Percentiles rank a stretch among this genome's conserved stretches.
These are phyloP conservation scores for Dusona sp. DNA, from an alignment of 2,888 invertebrate species.

Conservation along the genomic window DNA sequence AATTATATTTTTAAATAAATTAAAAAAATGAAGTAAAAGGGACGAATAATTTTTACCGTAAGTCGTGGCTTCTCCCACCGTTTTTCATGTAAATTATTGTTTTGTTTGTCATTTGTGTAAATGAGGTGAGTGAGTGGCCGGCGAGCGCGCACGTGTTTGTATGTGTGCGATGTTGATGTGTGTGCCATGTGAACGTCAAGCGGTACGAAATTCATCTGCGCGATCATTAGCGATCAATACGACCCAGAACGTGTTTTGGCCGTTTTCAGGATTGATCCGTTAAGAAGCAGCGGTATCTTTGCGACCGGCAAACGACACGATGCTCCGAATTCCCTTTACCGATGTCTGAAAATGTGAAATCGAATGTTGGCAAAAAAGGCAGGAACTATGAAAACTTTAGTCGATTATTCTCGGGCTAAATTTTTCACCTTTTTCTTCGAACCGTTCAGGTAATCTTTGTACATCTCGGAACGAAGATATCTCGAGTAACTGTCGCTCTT, in stretches of 20 bases:
- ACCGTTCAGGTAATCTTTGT: conserved; percentile 97
- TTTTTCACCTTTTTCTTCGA: conserved; percentile 96
- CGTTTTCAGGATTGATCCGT: conserved; percentile 66
- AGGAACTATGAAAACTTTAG: neutral
- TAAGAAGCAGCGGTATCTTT: conserved; percentile 87
- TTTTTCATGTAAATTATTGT: conserved; percentile 31
- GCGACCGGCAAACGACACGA: conserved; percentile 92
- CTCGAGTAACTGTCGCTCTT: conserved; percentile 99
- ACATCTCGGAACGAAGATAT: conserved; percentile 99
- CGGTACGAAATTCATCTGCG: conserved; percentile 64
- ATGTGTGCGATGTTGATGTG: conserved; percentile 26
- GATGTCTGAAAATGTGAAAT: conserved; percentile 88
- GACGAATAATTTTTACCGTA: conserved; percentile 42
- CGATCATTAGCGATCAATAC: conserved; percentile 33
- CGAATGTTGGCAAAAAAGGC: neutral
- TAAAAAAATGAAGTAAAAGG: neutral
- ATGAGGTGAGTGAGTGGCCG: neutral
- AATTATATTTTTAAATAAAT: neutral
- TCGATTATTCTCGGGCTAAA: conserved; percentile 9
- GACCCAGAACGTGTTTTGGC: conserved; percentile 14
- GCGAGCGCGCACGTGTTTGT: neutral
- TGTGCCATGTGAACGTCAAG: conserved; percentile 64
- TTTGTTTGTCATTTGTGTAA: neutral
- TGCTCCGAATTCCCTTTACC: conserved; percentile 93
- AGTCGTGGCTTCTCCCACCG: conserved; percentile 53